Evolutionary conservation across 2,797 vertebrate species (phyloP).

Genomic region (Glossophaga mutica): DNA sequence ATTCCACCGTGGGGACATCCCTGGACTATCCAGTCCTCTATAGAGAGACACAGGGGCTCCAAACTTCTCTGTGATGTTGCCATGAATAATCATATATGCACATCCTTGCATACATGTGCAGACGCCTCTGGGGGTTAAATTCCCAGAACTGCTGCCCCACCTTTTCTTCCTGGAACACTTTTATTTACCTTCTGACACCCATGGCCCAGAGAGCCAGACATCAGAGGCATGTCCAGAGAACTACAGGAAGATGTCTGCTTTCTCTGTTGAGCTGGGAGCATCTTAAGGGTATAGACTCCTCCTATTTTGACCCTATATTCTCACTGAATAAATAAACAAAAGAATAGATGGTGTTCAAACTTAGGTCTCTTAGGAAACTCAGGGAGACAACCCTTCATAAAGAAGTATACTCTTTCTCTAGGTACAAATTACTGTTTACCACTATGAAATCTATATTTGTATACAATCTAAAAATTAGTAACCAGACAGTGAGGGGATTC

Average conservation of each 20-base stretch:
- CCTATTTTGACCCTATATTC: neutral
- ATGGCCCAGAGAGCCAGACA: neutral
- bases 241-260: neutral
- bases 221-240: neutral
- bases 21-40: neutral
- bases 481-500: neutral
- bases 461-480: neutral
- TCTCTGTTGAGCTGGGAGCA: neutral
- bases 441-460: neutral
- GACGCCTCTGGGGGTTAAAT: neutral
- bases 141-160: slow-evolving; percentile 20
- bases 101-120: neutral
- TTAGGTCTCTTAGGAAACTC: neutral
- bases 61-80: neutral
- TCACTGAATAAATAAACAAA: neutral
- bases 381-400: neutral
- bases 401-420: neutral
- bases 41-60: neutral
- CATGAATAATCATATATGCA: neutral
- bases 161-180: slow-evolving; percentile 44
- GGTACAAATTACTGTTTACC: neutral
- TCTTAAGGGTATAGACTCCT: neutral
- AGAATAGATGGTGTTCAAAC: neutral
- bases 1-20: accelerated
- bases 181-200: slow-evolving; percentile 50